Evolutionary conservation across 2,888 invertebrate genomes (phyloP), one percentile per base, ranked within the genome.

Genomic region (Melanophora roralis): DNA sequence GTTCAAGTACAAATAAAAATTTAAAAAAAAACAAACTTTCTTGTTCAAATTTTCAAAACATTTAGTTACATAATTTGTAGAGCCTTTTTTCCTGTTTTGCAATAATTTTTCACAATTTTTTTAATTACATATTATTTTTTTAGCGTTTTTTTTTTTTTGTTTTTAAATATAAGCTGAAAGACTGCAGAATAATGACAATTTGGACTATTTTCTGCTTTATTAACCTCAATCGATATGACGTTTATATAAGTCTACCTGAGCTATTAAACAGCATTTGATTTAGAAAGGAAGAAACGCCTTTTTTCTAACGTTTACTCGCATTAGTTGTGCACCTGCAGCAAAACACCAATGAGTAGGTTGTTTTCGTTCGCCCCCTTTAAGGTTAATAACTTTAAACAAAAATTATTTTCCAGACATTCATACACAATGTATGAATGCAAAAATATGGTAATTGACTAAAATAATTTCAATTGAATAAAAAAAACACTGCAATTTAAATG

Each of bases 241-340:
- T n/a, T n/a, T n/a, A n/a, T n/a, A n/a, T n/a, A n/a, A n/a, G n/a
- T n/a, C n/a, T n/a, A n/a, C n/a, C n/a, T n/a, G n/a, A n/a, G 23
- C 53, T 19, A 47, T 16, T 27, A 27, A 55, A 60, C 55, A 55
- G 0, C 55, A 40, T 38, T 75, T 62, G 45, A 62, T 62, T 55
- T 72, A 45, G 43, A 71, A 36, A 43, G 16, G 76, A 80, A 76
- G 76, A 72, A 76, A 80, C 80, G 80, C 80, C 76, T 76, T 80
- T 80, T 69, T 76, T 43, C 43, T 11, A 32, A 16, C 67, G 19
- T 47, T 77, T n/a, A n/a, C n/a, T n/a, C n/a, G n/a, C n/a, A n/a
- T n/a, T n/a, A n/a, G n/a, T n/a, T 36, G 47, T 59, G 69, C 76
- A 77, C 76, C 76, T 77, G 76, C 71, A 71, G 74, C 74, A 51